These are phyloP conservation scores for Podilymbus podiceps DNA, from an alignment of 2,113 vertebrate genomes.

Conservation along the genomic window DNA sequence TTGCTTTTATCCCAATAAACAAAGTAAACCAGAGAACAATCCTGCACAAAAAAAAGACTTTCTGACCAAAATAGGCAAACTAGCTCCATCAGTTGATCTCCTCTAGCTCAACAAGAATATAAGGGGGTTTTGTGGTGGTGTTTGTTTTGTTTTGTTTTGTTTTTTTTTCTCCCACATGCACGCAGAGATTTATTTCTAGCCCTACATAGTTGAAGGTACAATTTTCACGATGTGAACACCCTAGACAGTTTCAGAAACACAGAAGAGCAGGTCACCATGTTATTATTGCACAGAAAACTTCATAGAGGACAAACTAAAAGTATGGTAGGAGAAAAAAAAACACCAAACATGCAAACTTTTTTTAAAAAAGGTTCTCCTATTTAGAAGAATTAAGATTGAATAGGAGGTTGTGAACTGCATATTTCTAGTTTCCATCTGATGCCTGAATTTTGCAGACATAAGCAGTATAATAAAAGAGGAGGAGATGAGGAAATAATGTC, in stretches of 20 bases:
- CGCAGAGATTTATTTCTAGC: neutral
- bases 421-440: neutral
- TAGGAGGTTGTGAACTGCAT: neutral
- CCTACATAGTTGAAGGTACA: neutral
- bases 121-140: neutral
- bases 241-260: neutral
- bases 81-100: neutral
- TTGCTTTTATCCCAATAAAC: neutral
- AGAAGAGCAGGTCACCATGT: neutral
- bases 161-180: no score
- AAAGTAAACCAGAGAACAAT: neutral
- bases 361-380: neutral
- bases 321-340: neutral
- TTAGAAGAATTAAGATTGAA: neutral
- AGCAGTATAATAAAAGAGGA: neutral
- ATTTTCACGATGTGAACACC: neutral
- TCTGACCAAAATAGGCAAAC: neutral
- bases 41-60: neutral
- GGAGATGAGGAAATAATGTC: neutral
- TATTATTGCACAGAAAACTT: neutral
- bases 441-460: slow-evolving; percentile 8
- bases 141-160: no score
- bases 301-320: neutral
- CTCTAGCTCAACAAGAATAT: neutral
- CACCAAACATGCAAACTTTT: neutral